Percentiles rank a stretch among this genome's conserved stretches.
phyloP scores from a whole-genome alignment of 2,888 invertebrate genomes.

The Melitaea athalia region DNA sequence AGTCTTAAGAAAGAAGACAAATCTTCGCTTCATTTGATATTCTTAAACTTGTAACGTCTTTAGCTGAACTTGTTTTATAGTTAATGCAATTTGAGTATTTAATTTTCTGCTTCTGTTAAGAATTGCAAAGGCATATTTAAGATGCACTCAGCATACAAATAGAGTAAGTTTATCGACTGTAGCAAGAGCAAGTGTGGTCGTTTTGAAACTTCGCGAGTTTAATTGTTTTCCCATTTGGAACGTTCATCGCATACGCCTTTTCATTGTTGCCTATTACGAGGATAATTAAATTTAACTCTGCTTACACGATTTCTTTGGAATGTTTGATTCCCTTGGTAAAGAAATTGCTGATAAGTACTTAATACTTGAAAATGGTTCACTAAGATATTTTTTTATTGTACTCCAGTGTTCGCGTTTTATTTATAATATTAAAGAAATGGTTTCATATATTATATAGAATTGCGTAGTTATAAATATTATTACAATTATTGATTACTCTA shows the following conservation, averaged over 20 bases:
- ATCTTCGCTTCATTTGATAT: constrained; percentile 22
- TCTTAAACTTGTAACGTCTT: constrained; percentile 27
- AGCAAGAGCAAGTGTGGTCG: constrained; percentile 46
- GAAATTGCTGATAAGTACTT: constrained; percentile 12
- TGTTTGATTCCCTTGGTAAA: constrained; percentile 25
- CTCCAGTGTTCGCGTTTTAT: no score
- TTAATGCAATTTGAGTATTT: constrained; percentile 27
- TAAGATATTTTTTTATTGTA: constrained; percentile 11
- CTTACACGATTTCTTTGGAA: constrained; percentile 43
- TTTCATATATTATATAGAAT: background rate
- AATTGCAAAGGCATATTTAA: constrained; percentile 39
- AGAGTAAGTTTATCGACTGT: constrained; percentile 41
- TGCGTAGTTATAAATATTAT: background rate
- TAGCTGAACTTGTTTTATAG: constrained; percentile 23
- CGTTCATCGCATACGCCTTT: constrained; percentile 48
- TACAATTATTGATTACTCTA: background rate
- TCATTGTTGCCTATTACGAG: constrained; percentile 50
- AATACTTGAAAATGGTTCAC: constrained; percentile 14
- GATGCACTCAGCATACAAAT: constrained; percentile 48
- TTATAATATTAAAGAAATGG: constrained; percentile 9
- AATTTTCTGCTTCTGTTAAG: constrained; percentile 23
- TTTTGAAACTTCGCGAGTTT: constrained; percentile 47
- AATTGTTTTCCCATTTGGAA: constrained; percentile 62
- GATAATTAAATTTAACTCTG: constrained; percentile 59
- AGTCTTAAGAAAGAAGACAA: constrained; percentile 15